These are phyloP conservation scores for Chironomus striatipennis DNA, from an alignment of 1,140 invertebrate genomes.

Conservation along the genomic window DNA sequence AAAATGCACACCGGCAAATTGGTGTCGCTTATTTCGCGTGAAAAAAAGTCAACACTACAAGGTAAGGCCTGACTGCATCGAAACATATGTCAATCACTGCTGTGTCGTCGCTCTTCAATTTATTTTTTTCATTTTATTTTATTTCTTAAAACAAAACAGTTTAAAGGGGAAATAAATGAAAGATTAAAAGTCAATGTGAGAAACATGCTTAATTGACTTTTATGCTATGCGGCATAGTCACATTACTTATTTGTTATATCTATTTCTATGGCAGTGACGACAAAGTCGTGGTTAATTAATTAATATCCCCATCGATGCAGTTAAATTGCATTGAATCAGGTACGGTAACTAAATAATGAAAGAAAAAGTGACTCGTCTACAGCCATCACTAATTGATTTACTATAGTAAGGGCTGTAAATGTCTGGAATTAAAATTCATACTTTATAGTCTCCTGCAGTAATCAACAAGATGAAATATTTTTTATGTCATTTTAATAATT, in stretches of 20 bases:
- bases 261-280: not conserved
- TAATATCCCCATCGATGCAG: not conserved
- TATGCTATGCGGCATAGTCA: too few relatives aligned
- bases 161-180: not conserved
- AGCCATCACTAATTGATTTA: not conserved
- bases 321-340: not conserved
- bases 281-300: constrained; percentile 7
- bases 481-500: too few relatives aligned
- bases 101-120: not conserved
- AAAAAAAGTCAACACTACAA: not conserved
- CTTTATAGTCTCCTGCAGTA: too few relatives aligned
- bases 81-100: constrained; percentile 5
- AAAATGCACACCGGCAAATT: constrained; percentile 1
- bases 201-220: too few relatives aligned
- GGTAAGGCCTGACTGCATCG: not conserved
- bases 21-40: not conserved
- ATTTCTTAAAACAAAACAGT: not conserved
- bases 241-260: too few relatives aligned
- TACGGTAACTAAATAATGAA: not conserved
- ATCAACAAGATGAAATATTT: too few relatives aligned
- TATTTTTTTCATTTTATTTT: too few relatives aligned
- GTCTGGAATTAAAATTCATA: too few relatives aligned
- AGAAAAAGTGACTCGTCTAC: not conserved
- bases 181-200: too few relatives aligned
- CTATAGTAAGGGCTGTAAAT: not conserved